Percentiles rank a stretch among this genome's conserved stretches.
Evolutionary conservation across 2,888 invertebrate genomes (phyloP).

Genomic region (Melanargia galathea): DNA sequence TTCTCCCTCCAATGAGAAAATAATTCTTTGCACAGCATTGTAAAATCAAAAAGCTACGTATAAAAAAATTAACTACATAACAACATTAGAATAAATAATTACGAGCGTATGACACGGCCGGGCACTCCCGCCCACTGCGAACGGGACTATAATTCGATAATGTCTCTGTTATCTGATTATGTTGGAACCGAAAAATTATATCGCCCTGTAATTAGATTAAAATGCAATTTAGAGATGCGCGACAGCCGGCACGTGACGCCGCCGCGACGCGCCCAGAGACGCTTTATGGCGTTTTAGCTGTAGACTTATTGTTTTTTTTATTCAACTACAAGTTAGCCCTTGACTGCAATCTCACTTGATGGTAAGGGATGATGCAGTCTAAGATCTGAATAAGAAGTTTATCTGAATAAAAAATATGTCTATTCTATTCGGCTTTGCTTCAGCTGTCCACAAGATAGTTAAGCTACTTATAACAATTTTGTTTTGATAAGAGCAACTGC

Average conservation of each 20-base stretch:
- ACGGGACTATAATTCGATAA: constrained; percentile 75
- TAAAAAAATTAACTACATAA: background rate
- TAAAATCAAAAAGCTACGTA: background rate
- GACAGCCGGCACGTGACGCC: constrained; percentile 67
- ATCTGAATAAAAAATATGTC: too few species aligned
- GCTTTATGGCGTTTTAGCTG: constrained; percentile 50
- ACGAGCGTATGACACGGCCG: constrained; percentile 34
- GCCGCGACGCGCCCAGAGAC: constrained; percentile 46
- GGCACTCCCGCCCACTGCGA: constrained; percentile 65
- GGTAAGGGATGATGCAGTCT: too few species aligned
- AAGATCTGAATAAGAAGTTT: too few species aligned
- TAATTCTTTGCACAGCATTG: background rate
- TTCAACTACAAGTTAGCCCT: too few species aligned
- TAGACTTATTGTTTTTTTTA: constrained; percentile 30
- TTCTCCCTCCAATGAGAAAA: too few species aligned
- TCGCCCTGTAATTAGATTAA: constrained; percentile 79
- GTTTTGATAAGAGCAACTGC: too few species aligned
- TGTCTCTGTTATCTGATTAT: constrained; percentile 76
- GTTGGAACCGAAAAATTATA: constrained; percentile 80
- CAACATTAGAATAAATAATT: constrained; percentile 34
- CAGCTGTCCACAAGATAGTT: too few species aligned
- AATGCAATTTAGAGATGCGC: constrained; percentile 80
- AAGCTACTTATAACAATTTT: too few species aligned
- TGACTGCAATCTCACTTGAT: too few species aligned
- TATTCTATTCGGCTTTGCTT: too few species aligned